phyloP scores from a whole-genome alignment of 2,797 vertebrate species.

The Valencia hispanica region DNA sequence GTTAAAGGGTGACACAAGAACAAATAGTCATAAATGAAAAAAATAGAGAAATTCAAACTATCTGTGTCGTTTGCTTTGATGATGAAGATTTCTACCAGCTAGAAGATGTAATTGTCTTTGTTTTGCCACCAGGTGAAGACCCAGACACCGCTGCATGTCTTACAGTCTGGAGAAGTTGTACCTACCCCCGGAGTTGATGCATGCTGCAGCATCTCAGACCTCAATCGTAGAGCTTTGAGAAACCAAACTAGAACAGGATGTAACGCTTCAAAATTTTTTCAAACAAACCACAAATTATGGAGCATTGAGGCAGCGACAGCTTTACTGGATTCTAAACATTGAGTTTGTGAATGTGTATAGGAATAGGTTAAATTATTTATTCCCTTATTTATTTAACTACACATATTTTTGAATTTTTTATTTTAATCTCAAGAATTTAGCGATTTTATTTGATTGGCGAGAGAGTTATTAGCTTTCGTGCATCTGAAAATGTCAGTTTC shows the following conservation, averaged over 20 bases:
- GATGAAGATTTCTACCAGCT: background rate
- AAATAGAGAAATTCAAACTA: background rate
- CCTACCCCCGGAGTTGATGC: constrained; percentile 32
- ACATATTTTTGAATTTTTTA: background rate
- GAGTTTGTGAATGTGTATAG: background rate
- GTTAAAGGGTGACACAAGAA: background rate
- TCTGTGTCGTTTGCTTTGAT: background rate
- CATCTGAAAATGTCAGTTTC: background rate
- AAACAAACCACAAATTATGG: background rate
- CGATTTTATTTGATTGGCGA: background rate
- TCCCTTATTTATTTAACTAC: constrained; percentile 21
- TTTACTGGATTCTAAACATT: background rate
- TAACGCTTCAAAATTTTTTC: background rate
- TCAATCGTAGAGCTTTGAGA: background rate
- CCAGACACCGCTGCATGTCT: constrained; percentile 23
- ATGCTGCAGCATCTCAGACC: constrained; percentile 33
- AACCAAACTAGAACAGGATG: background rate
- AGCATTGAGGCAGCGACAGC: background rate
- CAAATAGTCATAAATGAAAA: background rate
- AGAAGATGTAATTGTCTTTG: constrained; percentile 21
- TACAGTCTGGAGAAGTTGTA: constrained; percentile 20
- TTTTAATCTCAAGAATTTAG: no score
- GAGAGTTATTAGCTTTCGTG: background rate
- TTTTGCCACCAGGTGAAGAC: constrained; percentile 49
- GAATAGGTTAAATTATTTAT: constrained; percentile 23